phyloP scores from a whole-genome alignment of 2,113 vertebrate species.

The Aspiorhynchus laticeps region DNA sequence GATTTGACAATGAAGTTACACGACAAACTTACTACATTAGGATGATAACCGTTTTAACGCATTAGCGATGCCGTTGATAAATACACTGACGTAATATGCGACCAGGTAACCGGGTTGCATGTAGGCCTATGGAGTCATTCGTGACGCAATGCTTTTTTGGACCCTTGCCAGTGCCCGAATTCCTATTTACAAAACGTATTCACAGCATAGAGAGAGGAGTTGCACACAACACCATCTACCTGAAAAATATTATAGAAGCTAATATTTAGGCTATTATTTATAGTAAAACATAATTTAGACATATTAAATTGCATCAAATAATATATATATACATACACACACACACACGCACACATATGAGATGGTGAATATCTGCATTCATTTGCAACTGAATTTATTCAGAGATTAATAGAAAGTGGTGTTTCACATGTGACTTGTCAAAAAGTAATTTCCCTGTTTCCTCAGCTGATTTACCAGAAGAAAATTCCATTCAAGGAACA shows the following conservation, averaged over 20 bases:
- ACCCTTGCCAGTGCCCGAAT: neutral
- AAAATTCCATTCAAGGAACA: conserved; percentile 50
- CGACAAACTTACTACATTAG: neutral
- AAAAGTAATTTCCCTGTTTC: conserved; percentile 36
- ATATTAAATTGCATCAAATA: no score
- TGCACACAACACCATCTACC: neutral
- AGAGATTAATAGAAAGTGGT: conserved; percentile 14
- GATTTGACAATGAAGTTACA: neutral
- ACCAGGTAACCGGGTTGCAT: neutral
- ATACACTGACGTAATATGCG: neutral
- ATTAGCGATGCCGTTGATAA: neutral
- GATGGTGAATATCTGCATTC: neutral
- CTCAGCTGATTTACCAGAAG: conserved; percentile 46
- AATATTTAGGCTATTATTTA: neutral
- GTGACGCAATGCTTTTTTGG: neutral
- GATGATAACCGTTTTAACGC: neutral
- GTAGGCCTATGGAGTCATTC: neutral
- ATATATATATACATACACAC: no score
- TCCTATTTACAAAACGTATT: neutral
- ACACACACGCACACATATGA: no score
- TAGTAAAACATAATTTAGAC: no score
- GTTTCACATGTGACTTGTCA: conserved; percentile 28
- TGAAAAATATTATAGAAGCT: neutral
- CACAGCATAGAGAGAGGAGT: neutral
- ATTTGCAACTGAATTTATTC: conserved; percentile 4